Base-by-base conservation (phyloP, 2,113 vertebrate genomes). In the Heterochromis multidens region DNA sequence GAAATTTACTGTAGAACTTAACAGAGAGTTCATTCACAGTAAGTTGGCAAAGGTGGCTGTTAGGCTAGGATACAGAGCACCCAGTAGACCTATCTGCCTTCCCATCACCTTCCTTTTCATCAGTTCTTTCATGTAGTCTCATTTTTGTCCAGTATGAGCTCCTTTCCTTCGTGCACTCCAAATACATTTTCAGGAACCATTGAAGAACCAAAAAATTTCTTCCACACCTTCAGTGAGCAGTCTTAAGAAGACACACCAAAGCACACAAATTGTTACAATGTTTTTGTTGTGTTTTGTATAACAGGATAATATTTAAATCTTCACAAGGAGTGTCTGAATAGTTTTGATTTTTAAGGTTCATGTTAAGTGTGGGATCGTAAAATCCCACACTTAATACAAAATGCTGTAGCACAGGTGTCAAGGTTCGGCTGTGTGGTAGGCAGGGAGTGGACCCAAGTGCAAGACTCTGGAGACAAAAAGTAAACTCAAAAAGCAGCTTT, bases 21-120 rank as follows among this genome's bases (percentile, higher is more conserved):
- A 92, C 91, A 92, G 83, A 87, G 92, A 3, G 4, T 58, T 87
- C 76, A 84, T 94, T 94, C 88, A 91, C 61, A 77, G 63, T 6
- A 6, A 63, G 62, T 59, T 90, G 86, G 78, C 80, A 19, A n/a
- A 74, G 12, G 43, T 82, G 76, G 86, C 33, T 59, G 59, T 54
- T 40, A 27, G 58, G 54, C 11, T 65, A 4, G 10, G 46, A 72
- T 25, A 82, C 29, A 35, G 17, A n/a, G 40, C 12, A 8, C 63
- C 84, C 23, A 2, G 29, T 61, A 33, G 46, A 74, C 19, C 19
- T 74, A 61, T 74, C 76, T 81, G 57, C 16, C 43, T 62, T 61
- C 80, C 58, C 37, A 31, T 65, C 23, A 25, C 27, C 27, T 58
- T 80, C 13, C 19, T 52, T 80, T 77, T 58, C 13, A 31, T 76